A percentile compares a stretch with the other conserved stretches of the same genome.
phyloP scores from a whole-genome alignment of 2,797 vertebrate species.

The Pipistrellus nathusii region DNA sequence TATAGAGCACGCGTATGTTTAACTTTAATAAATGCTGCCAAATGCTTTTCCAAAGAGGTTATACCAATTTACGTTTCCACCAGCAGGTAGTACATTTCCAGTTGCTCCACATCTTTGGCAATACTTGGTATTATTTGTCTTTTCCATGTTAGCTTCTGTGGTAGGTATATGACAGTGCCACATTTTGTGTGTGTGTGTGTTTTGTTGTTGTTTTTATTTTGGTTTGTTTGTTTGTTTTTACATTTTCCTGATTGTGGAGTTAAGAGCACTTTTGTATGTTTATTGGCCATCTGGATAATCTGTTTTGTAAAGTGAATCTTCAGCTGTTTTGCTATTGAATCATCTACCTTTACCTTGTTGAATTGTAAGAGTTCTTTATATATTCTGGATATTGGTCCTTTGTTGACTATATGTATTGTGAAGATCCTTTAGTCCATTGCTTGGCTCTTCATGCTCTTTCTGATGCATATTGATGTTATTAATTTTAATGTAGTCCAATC shows the following conservation, averaged over 20 bases:
- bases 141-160: conserved; percentile 26
- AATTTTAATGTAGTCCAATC: conserved; percentile 13
- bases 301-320: conserved; percentile 43
- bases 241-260: neutral
- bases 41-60: neutral
- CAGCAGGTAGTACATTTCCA: neutral
- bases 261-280: neutral
- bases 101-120: neutral
- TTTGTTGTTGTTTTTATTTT: no score
- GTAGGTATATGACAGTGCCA: neutral
- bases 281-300: neutral
- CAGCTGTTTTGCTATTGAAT: conserved; percentile 26
- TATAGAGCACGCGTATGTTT: neutral
- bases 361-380: conserved; percentile 34
- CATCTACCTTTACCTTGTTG: conserved; percentile 33
- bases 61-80: neutral
- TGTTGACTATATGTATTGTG: neutral
- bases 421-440: neutral
- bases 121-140: neutral
- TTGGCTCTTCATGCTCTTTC: neutral
- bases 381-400: conserved; percentile 32
- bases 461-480: conserved; percentile 29
- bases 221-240: neutral
- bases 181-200: neutral
- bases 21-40: neutral